Evolutionary conservation across 2,888 invertebrate genomes (phyloP).

Genomic region (Bellardia pandia): DNA sequence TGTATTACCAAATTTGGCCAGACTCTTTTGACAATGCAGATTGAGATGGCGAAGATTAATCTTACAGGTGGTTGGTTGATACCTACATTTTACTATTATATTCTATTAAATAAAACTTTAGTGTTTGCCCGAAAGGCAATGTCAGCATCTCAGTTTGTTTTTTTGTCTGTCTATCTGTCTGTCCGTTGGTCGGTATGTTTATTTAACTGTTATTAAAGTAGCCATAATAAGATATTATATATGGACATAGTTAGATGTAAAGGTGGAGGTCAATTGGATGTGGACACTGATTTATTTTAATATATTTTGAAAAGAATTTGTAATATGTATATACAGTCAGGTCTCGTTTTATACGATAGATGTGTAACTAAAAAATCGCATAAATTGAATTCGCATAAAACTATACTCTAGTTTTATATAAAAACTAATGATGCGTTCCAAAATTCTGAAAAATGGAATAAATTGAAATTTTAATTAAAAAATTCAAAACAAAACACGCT

Average conservation of each 20-base stretch:
- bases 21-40: neutral
- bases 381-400: too few species aligned
- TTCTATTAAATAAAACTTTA: constrained; percentile 51
- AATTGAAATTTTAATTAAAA: too few species aligned
- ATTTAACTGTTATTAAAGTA: constrained; percentile 35
- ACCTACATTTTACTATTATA: constrained; percentile 24
- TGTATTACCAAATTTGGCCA: neutral
- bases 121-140: constrained; percentile 12
- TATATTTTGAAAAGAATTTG: too few species aligned
- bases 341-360: too few species aligned
- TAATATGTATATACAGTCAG: too few species aligned
- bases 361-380: too few species aligned
- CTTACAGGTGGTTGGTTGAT: constrained; percentile 75
- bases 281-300: neutral
- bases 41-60: constrained; percentile 75
- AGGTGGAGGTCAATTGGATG: constrained; percentile 8
- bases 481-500: too few species aligned
- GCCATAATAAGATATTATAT: constrained; percentile 31
- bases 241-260: neutral
- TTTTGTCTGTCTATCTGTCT: neutral
- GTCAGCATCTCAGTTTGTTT: neutral
- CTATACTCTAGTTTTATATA: too few species aligned
- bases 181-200: neutral
- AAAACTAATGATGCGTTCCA: too few species aligned
- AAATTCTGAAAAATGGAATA: too few species aligned